Evolutionary conservation across 1,140 invertebrate species (phyloP).

Genomic region (Cepaea nemoralis): DNA sequence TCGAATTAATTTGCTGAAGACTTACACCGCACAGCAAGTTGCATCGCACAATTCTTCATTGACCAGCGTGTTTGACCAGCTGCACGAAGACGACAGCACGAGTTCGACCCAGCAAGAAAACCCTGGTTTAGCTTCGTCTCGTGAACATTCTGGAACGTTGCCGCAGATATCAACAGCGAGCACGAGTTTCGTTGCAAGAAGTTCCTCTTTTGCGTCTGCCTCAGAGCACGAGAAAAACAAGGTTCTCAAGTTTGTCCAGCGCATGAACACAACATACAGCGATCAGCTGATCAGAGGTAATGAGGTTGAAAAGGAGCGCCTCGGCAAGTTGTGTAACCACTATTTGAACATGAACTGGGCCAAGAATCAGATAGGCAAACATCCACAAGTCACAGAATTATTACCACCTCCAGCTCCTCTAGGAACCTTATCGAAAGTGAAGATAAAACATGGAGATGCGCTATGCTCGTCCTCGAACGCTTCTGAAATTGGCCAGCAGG

Average conservation of each 20-base stretch:
- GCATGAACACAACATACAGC: neutral
- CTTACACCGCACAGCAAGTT: neutral
- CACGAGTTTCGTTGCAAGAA: neutral
- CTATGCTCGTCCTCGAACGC: neutral
- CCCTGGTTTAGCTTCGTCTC: neutral
- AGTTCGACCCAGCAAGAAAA: neutral
- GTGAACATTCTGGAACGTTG: neutral
- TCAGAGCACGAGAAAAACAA: neutral
- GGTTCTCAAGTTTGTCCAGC: conserved; percentile 1
- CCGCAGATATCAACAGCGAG: neutral
- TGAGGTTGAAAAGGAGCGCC: neutral
- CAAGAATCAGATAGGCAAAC: neutral
- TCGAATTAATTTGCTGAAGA: neutral
- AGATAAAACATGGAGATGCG: neutral
- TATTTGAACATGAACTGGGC: conserved; percentile 6
- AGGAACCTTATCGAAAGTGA: neutral
- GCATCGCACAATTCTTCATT: neutral
- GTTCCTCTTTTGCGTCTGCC: neutral
- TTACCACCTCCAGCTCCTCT: neutral
- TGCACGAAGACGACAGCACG: neutral
- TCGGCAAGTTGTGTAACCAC: neutral
- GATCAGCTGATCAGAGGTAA: conserved; percentile 16
- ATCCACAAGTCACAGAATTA: neutral
- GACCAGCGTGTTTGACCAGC: neutral
- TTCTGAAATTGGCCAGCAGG: neutral